Percentiles rank a stretch among this genome's conserved stretches.
Conservation (phyloP, 2,888 invertebrate species). For the Mayetiola destructor region DNA sequence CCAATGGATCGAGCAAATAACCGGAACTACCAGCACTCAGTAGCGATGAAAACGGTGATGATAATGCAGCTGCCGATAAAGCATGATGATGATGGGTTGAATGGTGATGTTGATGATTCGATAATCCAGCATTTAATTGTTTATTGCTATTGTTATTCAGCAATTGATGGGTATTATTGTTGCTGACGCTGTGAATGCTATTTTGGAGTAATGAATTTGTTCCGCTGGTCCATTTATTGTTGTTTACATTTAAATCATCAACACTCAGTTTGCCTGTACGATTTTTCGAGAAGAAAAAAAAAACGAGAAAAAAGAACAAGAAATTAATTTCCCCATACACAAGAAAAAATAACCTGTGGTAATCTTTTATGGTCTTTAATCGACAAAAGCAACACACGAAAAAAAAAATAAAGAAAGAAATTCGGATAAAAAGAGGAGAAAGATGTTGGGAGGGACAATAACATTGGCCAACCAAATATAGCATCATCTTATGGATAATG, state of each 20-base stretch:
- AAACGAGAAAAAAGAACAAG: background rate
- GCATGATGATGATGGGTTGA: constrained; percentile 20
- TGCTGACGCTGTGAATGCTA: background rate
- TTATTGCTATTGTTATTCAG: constrained; percentile 14
- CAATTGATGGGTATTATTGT: constrained; percentile 13
- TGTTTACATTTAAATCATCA: constrained; percentile 20
- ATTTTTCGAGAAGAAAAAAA: constrained; percentile 4
- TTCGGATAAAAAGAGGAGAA: background rate
- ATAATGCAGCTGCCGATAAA: constrained; percentile 20
- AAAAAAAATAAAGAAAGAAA: background rate
- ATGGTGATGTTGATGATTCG: constrained; percentile 18
- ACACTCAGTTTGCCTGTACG: constrained; percentile 20
- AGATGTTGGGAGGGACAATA: background rate
- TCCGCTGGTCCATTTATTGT: constrained; percentile 20
- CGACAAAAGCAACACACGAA: background rate
- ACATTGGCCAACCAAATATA: too few relatives aligned
- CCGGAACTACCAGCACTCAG: constrained; percentile 20
- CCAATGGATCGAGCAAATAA: constrained; percentile 22
- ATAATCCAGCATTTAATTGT: constrained; percentile 15
- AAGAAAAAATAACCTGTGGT: too few relatives aligned
- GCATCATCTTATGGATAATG: too few relatives aligned
- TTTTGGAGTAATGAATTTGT: constrained; percentile 20
- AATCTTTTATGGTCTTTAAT: background rate
- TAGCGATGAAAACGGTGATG: constrained; percentile 21
- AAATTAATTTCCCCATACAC: background rate